Base-by-base conservation (phyloP, 2,113 vertebrate genomes). In the Nothoprocta perdicaria region DNA sequence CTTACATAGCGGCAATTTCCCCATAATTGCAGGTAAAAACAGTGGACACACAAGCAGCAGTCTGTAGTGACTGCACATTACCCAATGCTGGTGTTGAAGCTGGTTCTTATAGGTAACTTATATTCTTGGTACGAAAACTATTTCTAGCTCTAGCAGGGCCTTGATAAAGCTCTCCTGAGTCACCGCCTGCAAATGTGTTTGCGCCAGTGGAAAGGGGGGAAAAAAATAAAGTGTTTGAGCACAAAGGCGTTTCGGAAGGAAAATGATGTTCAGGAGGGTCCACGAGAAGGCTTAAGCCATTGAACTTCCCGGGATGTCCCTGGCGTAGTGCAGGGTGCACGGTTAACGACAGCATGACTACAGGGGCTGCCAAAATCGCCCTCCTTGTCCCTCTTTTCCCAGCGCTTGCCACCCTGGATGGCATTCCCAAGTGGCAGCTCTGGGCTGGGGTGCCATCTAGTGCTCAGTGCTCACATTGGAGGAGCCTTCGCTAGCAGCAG, bases 21-120 rank as follows among this genome's bases (percentile, higher is more conserved):
- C 81, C 55, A 4, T 96, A 94, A 95, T 90, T 96, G 91, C 84
- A 94, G 89, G 93, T 81, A 71, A 24, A 86, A 91, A 93, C 80
- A 90, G 89, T 3, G 3, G 63, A 63, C 65, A 63, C 68, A 95
- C 93, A 94, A 94, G 86, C 81, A 94, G 89, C 61, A 84, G 53
- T 67, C 92, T 95, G 90, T 95, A 93, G 75, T 87, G 69, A 71
- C 68, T 90, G 61, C 74, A 75, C 18, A 50, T 76, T 93, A 10
- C 78, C 67, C 55, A 63, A 74, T 52, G 74, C 55, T 95, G 38
- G 63, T 41, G 33, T 6, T 61, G 78, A 66, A 74, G 78, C 27
- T 81, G 35, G 90, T 94, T 86, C 86, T 93, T 82, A 19, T 63
- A 92, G 63, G 78, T 90, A 77, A 77, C 60, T 50, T 75, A 86